Conservation (phyloP, 2,797 vertebrate species). For the Coregonus sp. region DNA sequence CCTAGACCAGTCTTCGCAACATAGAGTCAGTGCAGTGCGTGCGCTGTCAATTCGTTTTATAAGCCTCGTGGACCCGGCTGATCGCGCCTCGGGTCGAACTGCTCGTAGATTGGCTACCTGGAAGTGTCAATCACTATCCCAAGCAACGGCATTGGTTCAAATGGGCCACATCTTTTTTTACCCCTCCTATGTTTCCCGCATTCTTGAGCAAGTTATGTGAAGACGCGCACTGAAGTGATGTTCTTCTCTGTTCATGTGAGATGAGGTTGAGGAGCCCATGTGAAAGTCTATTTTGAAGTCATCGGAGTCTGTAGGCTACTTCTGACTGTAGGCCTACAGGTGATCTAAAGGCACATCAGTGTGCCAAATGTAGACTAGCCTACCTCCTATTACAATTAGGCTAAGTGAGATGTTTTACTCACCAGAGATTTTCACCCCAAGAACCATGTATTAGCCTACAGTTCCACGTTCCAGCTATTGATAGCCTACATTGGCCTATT, state of each 20-base stretch:
- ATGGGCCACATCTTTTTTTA: background rate
- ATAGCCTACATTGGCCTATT: background rate
- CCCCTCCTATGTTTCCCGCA: slow-evolving; percentile 67
- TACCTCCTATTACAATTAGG: background rate
- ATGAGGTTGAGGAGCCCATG: background rate
- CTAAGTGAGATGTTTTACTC: background rate
- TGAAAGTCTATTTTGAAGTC: background rate
- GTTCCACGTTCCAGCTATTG: background rate
- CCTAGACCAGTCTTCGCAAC: background rate
- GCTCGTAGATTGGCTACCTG: slow-evolving; percentile 65
- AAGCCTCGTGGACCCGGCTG: slow-evolving; percentile 49
- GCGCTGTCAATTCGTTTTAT: slow-evolving; percentile 56
- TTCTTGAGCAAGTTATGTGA: slow-evolving; percentile 46
- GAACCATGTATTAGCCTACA: background rate
- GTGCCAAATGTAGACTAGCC: background rate
- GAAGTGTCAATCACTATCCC: slow-evolving; percentile 61
- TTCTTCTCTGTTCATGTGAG: slow-evolving; percentile 1
- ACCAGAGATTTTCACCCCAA: no score
- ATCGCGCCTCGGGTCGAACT: slow-evolving; percentile 31
- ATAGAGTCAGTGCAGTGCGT: background rate
- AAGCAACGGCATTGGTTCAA: slow-evolving; percentile 59
- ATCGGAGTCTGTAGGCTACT: no score
- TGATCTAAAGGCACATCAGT: background rate
- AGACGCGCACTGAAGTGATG: slow-evolving; percentile 8
- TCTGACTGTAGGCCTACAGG: background rate